Evolutionary conservation across 2,797 vertebrate species (phyloP), one percentile per base, ranked within the genome.

Genomic region (Hemitrygon akajei): DNA sequence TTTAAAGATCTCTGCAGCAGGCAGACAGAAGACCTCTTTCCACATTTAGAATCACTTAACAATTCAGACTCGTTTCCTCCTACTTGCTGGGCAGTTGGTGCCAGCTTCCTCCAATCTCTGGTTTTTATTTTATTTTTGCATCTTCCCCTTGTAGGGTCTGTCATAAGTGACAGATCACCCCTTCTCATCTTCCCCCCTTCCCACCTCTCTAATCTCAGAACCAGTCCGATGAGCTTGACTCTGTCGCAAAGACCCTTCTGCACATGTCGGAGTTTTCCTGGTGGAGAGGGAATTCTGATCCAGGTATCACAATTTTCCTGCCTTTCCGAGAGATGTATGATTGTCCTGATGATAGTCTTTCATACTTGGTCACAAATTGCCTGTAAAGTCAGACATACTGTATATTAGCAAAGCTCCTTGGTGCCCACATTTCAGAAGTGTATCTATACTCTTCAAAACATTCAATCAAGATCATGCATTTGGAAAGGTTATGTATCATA

Each of bases 201-300:
- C 73, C 7, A 58, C 34, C 94, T 22, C 73, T 94, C 93, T 91
- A 92, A 93, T 94, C 81, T 97, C 95, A 97, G 95, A 97, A 97
- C 97, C 97, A 97, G 11, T 76, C 40, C 7, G 22, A 27, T n/a
- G 69, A 91, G 96, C 94, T 95, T 95, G 96, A 63, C 71, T 96
- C 95, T 7, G 95, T 5, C 0, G 94, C 56, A 1, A 99, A 98
- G 94, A 98, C 98, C 95, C 95, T 96, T 94, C 97, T 98, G 97
- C 99, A 99, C 98, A 99, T 99, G 95, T 99, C 97, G 4, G 98
- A 98, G 97, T 99, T 99, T 94, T 99, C 98, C 95, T 98, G 98
- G 95, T 99, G 98, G 93, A 99, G 98, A 30, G 99, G 99, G 94
- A 98, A 98, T 81, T 99, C 98, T 0, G 98, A 98, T 60, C 99